Percentiles rank a stretch among this genome's conserved stretches.
Evolutionary conservation across 2,888 invertebrate species (phyloP).

Genomic region (Palloptera scutellata): DNA sequence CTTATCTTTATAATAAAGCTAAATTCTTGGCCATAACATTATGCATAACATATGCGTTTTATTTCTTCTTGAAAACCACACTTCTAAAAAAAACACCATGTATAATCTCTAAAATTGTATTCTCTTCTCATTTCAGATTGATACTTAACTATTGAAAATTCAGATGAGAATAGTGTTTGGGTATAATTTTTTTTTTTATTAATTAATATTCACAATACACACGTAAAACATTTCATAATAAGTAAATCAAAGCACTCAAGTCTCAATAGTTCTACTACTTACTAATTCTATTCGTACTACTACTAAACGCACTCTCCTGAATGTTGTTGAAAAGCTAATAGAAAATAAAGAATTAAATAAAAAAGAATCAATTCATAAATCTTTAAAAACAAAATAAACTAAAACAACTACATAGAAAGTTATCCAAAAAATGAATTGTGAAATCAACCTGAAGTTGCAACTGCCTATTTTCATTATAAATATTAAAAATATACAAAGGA

Average conservation of each 20-base stretch:
- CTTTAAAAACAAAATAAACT: conserved; percentile 1
- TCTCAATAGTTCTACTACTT: conserved; percentile 5
- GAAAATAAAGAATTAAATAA: neutral
- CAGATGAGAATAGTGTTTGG: conserved; percentile 19
- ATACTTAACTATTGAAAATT: conserved; percentile 21
- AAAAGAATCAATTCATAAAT: too few species aligned
- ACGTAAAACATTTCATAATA: neutral
- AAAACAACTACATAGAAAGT: too few species aligned
- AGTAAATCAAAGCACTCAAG: neutral
- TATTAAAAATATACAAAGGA: conserved; percentile 36
- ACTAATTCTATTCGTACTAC: neutral
- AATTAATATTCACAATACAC: too few species aligned
- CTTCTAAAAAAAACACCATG: too few species aligned
- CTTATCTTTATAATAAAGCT: too few species aligned
- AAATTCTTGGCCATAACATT: too few species aligned
- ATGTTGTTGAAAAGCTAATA: conserved; percentile 3
- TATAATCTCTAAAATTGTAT: neutral
- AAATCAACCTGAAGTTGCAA: conserved; percentile 39
- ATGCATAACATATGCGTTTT: too few species aligned
- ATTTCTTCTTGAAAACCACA: too few species aligned
- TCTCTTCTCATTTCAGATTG: conserved; percentile 29
- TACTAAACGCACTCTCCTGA: neutral
- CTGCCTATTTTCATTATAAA: conserved; percentile 38
- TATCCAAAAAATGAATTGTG: conserved; percentile 3
- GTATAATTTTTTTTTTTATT: conserved; percentile 10